Conservation (phyloP, 2,113 vertebrate genomes). For the Gobio gobio region DNA sequence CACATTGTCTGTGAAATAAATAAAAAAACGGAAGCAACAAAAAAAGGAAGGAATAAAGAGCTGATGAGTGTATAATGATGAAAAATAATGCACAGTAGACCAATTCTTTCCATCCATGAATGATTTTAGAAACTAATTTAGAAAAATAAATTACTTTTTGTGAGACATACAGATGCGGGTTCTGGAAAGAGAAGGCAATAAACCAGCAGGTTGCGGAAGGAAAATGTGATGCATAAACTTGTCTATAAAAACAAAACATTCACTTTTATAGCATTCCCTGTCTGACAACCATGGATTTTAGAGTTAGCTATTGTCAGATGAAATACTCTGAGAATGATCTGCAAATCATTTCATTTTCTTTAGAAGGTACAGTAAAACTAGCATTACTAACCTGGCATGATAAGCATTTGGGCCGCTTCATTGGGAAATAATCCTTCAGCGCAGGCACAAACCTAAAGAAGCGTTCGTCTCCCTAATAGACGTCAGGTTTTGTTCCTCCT, state of each 20-base stretch:
- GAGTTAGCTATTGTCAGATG: not conserved
- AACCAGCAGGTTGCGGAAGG: not conserved
- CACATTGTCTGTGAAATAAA: not conserved
- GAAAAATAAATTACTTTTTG: constrained; percentile 1
- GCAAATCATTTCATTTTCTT: not conserved
- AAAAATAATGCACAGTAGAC: not conserved
- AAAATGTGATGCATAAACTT: constrained; percentile 18
- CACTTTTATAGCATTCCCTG: not conserved
- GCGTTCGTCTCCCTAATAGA: not conserved
- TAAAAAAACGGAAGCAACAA: not conserved
- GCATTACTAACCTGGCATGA: constrained; percentile 55
- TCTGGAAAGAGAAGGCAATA: constrained; percentile 6
- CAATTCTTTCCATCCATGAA: not conserved
- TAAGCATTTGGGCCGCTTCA: not conserved
- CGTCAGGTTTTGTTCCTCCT: constrained; percentile 6
- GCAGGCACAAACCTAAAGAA: not conserved
- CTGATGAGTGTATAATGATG: not conserved
- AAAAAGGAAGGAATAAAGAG: not conserved
- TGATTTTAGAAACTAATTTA: constrained; percentile 7
- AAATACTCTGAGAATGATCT: not conserved
- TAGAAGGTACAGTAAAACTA: not conserved
- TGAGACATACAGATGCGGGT: not conserved
- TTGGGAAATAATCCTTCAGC: constrained; percentile 38
- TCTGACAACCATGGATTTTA: not conserved
- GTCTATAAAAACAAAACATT: constrained; percentile 26